These are phyloP conservation scores for Pseudomyrmex gracilis DNA, from an alignment of 1,140 invertebrate species.

Conservation along the genomic window DNA sequence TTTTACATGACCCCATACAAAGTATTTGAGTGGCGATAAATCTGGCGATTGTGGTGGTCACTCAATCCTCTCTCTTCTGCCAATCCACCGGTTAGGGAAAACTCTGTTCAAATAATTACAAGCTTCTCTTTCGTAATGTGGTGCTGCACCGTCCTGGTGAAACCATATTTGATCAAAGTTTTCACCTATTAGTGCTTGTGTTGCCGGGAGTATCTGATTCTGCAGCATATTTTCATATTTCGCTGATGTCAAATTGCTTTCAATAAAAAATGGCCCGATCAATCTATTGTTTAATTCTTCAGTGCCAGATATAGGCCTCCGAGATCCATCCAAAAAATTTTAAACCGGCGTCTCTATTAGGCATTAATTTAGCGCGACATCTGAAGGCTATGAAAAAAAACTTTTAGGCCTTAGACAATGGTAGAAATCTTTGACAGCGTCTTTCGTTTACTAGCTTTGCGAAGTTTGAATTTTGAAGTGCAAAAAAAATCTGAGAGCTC, in stretches of 20 bases:
- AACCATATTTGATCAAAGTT: background rate
- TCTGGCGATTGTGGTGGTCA: background rate
- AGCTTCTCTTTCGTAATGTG: background rate
- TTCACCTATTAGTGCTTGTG: background rate
- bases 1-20: background rate
- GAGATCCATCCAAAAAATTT: no score
- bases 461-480: no score
- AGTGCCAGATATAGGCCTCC: no score
- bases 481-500: no score
- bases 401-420: no score
- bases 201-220: background rate
- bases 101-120: background rate
- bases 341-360: no score
- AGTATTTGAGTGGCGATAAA: background rate
- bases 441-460: no score
- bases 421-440: no score
- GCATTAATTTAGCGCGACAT: background rate
- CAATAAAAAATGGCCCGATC: background rate
- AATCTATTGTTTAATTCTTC: conserved; percentile 1
- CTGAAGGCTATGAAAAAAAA: no score
- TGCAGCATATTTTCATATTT: background rate
- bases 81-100: background rate
- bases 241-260: no score
- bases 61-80: conserved; percentile 8
- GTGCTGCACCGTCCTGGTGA: background rate